These are phyloP conservation scores for Clupea harengus DNA, from an alignment of 2,113 vertebrate species.

Conservation along the genomic window DNA sequence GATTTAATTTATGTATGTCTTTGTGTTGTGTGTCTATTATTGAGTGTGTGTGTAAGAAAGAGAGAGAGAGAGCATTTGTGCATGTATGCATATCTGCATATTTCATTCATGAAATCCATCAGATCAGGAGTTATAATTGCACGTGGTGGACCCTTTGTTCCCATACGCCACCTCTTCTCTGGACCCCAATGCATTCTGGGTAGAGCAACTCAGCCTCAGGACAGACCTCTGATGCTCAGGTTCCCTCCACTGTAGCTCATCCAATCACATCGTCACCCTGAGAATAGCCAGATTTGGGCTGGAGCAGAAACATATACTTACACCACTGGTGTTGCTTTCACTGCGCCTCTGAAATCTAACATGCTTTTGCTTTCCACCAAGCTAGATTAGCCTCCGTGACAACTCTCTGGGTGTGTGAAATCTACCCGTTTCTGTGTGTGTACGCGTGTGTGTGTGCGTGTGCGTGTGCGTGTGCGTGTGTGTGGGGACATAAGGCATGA, in stretches of 20 bases:
- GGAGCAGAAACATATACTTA: background rate
- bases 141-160: background rate
- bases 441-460: slow-evolving; percentile 19
- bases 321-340: slow-evolving; percentile 13
- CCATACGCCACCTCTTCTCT: slow-evolving; percentile 27
- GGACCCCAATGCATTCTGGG: slow-evolving; percentile 24
- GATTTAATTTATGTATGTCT: background rate
- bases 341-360: background rate
- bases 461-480: background rate
- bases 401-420: background rate
- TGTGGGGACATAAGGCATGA: background rate
- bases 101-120: slow-evolving; percentile 8
- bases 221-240: too few relatives aligned
- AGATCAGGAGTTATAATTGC: background rate
- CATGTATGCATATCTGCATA: background rate
- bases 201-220: background rate
- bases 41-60: background rate
- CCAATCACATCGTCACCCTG: too few relatives aligned
- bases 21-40: background rate
- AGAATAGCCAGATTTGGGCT: background rate
- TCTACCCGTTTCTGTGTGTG: slow-evolving; percentile 25
- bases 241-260: too few relatives aligned
- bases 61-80: background rate
- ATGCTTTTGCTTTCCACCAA: background rate
- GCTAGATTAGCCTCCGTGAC: background rate